Conservation (phyloP, 2,113 vertebrate species). For the Thryonomys swinderianus region DNA sequence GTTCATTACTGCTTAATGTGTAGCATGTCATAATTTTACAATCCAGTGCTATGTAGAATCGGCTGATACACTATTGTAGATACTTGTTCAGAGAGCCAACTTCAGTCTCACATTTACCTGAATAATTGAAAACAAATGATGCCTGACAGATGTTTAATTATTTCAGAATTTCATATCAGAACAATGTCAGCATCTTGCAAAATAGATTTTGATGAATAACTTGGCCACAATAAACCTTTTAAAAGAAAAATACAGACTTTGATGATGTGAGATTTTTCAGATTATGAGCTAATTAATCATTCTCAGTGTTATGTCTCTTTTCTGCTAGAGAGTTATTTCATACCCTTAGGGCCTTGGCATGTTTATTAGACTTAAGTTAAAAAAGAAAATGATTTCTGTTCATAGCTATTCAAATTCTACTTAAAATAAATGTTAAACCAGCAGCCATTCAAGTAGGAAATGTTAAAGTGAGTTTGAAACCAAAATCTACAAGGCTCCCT, state of each 20-base stretch:
- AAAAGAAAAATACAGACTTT: conserved; percentile 66
- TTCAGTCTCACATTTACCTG: conserved; percentile 61
- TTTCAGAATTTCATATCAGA: conserved; percentile 68
- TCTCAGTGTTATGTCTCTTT: conserved; percentile 44
- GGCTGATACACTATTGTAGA: neutral
- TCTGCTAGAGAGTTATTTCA: conserved; percentile 42
- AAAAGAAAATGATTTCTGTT: conserved; percentile 59
- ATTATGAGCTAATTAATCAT: conserved; percentile 73
- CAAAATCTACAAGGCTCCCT: neutral
- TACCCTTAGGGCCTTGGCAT: neutral
- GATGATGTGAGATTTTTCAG: conserved; percentile 66
- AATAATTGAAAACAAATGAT: conserved; percentile 69
- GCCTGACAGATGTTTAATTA: conserved; percentile 72
- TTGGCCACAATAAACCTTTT: conserved; percentile 51
- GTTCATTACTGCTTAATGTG: neutral
- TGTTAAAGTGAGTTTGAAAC: conserved; percentile 13
- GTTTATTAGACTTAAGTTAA: conserved; percentile 61
- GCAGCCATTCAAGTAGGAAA: conserved; percentile 30
- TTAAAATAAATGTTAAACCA: conserved; percentile 58
- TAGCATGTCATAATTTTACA: neutral
- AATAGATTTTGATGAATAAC: conserved; percentile 69
- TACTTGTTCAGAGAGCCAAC: conserved; percentile 5
- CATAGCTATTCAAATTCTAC: conserved; percentile 57
- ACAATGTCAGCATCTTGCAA: conserved; percentile 55
- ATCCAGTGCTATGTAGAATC: neutral